Evolutionary conservation across 2,888 invertebrate genomes (phyloP).

Genomic region (Eilema griseolum): DNA sequence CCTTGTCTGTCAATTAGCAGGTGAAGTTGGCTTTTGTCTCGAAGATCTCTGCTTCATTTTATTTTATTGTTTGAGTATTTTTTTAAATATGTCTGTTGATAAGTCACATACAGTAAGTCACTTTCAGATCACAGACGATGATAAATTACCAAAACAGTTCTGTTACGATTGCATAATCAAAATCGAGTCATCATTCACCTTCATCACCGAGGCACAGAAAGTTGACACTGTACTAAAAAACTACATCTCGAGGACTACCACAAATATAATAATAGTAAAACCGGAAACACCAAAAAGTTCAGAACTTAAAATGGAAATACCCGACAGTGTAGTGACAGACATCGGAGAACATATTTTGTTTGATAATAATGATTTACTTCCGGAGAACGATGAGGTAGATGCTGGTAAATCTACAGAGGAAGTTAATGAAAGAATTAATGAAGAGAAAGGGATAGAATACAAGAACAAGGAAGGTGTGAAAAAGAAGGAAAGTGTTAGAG

Average conservation of each 20-base stretch:
- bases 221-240: conserved; percentile 72
- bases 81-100: no score
- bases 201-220: conserved; percentile 77
- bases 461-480: conserved; percentile 6
- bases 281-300: conserved; percentile 52
- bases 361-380: conserved; percentile 36
- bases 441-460: not conserved
- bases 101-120: not conserved
- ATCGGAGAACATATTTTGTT: conserved; percentile 42
- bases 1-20: no score
- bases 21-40: no score
- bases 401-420: conserved; percentile 28
- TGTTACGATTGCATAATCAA: conserved; percentile 82
- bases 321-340: conserved; percentile 63
- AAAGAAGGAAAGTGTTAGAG: conserved; percentile 20
- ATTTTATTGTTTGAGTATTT: no score
- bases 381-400: conserved; percentile 10
- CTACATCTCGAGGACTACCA: conserved; percentile 64
- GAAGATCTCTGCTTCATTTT: no score
- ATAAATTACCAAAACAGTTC: conserved; percentile 81
- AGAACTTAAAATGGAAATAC: conserved; percentile 63
- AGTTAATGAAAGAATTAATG: conserved; percentile 10
- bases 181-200: conserved; percentile 82
- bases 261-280: conserved; percentile 72
- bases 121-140: conserved; percentile 71